Evolutionary conservation across 2,888 invertebrate species (phyloP).

Genomic region (Plemyria rubiginata): DNA sequence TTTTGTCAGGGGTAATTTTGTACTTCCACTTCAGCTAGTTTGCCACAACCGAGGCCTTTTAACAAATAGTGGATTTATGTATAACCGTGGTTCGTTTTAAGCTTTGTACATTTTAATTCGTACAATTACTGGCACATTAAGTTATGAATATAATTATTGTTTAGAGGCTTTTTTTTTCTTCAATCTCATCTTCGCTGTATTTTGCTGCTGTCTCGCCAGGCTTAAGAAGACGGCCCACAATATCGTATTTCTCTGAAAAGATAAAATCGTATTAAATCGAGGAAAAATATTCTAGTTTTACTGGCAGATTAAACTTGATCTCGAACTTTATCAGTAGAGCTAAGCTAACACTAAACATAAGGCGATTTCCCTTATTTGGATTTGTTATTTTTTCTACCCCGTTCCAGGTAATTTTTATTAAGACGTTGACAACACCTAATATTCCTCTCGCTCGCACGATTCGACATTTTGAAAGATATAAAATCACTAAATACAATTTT

Average conservation of each 20-base stretch:
- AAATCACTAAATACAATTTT: too few relatives aligned
- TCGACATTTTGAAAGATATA: too few relatives aligned
- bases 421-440: too few relatives aligned
- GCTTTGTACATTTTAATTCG: constrained; percentile 1
- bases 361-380: too few relatives aligned
- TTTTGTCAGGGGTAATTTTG: too few relatives aligned
- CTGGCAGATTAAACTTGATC: too few relatives aligned
- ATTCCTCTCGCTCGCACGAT: too few relatives aligned
- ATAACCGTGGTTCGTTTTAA: background rate
- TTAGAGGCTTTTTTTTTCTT: constrained; percentile 69
- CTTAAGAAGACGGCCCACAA: constrained; percentile 73
- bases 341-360: too few relatives aligned
- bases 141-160: background rate
- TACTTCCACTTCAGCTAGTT: too few relatives aligned
- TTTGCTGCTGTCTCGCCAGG: constrained; percentile 71
- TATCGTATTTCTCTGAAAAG: constrained; percentile 78
- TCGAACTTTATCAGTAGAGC: too few relatives aligned
- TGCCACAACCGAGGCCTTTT: background rate
- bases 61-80: constrained; percentile 3
- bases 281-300: too few relatives aligned
- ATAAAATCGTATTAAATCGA: background rate
- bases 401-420: background rate
- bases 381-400: too few relatives aligned
- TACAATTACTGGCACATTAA: background rate
- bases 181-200: constrained; percentile 73